These are phyloP conservation scores for Andrena fulva DNA, from an alignment of 2,888 invertebrate genomes.

Conservation along the genomic window DNA sequence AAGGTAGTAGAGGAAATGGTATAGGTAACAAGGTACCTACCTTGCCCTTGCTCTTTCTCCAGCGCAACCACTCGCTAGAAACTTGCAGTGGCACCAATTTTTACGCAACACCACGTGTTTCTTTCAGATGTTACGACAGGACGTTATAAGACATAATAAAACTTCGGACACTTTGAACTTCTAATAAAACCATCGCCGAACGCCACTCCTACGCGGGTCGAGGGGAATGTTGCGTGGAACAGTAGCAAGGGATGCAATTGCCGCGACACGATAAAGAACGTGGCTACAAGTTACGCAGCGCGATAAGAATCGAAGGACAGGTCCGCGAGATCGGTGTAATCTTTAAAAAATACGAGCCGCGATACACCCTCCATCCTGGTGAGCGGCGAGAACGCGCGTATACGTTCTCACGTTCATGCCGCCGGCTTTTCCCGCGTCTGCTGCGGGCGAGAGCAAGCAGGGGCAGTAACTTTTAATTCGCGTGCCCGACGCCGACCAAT, in stretches of 20 bases:
- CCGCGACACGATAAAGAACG: not conserved
- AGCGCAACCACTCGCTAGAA: too few species aligned
- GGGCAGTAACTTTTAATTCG: constrained; percentile 83
- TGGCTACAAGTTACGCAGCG: constrained; percentile 21
- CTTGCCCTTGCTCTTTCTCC: too few species aligned
- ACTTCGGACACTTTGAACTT: not conserved
- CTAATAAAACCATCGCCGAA: not conserved
- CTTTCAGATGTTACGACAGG: too few species aligned
- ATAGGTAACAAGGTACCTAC: too few species aligned
- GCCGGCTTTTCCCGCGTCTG: constrained; percentile 36
- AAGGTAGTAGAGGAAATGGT: too few species aligned
- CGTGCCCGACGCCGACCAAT: constrained; percentile 84
- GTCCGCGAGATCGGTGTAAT: not conserved
- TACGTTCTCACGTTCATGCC: constrained; percentile 28
- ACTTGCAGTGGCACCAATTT: too few species aligned
- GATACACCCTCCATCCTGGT: constrained; percentile 4
- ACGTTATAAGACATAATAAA: too few species aligned
- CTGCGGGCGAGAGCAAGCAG: constrained; percentile 16
- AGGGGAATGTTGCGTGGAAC: not conserved
- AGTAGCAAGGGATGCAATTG: constrained; percentile 1
- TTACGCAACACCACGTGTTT: too few species aligned
- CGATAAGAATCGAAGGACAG: constrained; percentile 27
- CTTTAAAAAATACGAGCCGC: constrained; percentile 15
- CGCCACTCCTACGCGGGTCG: not conserved
- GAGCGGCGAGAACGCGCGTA: constrained; percentile 16